Base-by-base conservation (phyloP, 2,888 invertebrate genomes). In the Drosophila peninsularis region DNA sequence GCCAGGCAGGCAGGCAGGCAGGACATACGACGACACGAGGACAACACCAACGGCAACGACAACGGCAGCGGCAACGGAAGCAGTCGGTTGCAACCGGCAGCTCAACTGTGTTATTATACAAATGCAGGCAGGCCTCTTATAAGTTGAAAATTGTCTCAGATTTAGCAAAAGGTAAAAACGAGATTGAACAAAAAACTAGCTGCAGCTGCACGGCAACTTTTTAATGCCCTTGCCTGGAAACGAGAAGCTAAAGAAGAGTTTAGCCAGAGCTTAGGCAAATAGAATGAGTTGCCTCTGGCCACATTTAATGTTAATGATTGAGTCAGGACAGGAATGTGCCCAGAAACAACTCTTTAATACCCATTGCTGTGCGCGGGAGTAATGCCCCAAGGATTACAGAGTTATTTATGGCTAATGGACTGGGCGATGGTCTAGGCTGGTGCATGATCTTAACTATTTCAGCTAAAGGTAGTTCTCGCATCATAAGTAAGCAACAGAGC, bases 61-160 rank as follows among this genome's bases (percentile, higher is more conserved):
- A 64, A 52, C 52, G 24, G 42, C 24, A 45, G n/a, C 27, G 41
- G 30, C 63, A 61, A 56, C 75, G 76, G 75, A 76, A 69, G 49
- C 75, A 63, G 69, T 54, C 64, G 60, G 71, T 71, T 75, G 72
- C 78, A 72, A 63, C 72, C 74, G 78, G 66, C 66, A 71, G 76
- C 82, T 78, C 77, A 61, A 62, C 71, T 77, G 68, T 82, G 82
- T 77, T 77, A 83, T 83, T 84, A 83, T 79, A 76, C 79, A 82
- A 84, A 84, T 84, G 85, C 75, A 75, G 69, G 78, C 78, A 62
- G 73, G 64, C 56, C 72, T 69, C 68, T 71, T 74, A 67, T 79
- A 84, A 82, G 74, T 82, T 82, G 75, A 57, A 84, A 83, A 83
- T 84, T 82, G 82, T 83, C 82, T 84, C 85, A 80, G 84, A 84